phyloP scores from a whole-genome alignment of 2,797 vertebrate genomes.

The Erethizon dorsatum region DNA sequence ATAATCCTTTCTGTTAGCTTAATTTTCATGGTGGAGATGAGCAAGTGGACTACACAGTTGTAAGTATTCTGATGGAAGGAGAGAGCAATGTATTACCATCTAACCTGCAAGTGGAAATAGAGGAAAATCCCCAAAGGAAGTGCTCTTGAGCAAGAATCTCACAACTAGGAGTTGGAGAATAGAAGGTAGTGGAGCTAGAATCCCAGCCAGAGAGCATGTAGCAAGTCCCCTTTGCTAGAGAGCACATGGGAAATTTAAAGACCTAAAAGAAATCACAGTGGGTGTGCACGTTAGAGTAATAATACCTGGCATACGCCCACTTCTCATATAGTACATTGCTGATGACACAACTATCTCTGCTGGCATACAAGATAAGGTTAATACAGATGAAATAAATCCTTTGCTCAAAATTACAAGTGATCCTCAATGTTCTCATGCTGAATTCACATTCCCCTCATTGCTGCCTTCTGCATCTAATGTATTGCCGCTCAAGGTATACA shows the following conservation, averaged over 20 bases:
- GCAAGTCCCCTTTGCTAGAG: not conserved
- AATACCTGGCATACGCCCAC: too few relatives aligned
- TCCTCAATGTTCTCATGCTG: not conserved
- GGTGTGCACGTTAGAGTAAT: not conserved
- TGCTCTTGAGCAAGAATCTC: not conserved
- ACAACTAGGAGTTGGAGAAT: not conserved
- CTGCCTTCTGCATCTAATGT: not conserved
- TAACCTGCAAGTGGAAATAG: too few relatives aligned
- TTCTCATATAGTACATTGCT: not conserved
- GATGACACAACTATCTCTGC: not conserved
- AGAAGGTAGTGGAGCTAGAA: not conserved
- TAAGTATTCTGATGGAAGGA: not conserved
- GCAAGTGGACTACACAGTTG: not conserved
- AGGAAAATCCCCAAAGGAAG: not conserved
- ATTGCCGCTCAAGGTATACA: not conserved
- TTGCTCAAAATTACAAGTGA: not conserved
- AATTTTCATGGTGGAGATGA: not conserved
- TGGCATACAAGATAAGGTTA: not conserved
- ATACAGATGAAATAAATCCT: not conserved
- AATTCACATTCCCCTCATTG: not conserved
- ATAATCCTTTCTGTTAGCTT: not conserved
- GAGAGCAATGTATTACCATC: not conserved
- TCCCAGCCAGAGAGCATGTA: rapidly evolving
- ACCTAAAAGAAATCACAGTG: not conserved
- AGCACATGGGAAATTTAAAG: not conserved